These are phyloP conservation scores for Porphyrio hochstetteri DNA, from an alignment of 2,113 vertebrate genomes.

Conservation along the genomic window DNA sequence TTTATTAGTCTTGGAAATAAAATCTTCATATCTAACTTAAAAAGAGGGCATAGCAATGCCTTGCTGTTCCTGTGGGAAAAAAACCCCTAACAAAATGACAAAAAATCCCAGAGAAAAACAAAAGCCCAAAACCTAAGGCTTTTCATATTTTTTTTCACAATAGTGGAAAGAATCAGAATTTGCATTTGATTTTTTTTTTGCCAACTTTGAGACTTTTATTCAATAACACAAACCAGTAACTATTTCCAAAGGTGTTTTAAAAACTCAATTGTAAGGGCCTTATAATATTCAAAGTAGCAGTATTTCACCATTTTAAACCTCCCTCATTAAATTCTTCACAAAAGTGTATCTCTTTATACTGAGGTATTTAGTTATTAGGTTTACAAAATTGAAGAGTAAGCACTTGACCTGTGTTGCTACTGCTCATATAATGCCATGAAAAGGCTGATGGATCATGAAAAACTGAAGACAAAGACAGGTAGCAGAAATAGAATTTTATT, in stretches of 20 bases:
- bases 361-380: not conserved
- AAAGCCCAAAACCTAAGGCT: not conserved
- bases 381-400: not conserved
- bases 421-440: not conserved
- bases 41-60: not conserved
- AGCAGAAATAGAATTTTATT: not conserved
- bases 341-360: not conserved
- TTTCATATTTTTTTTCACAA: not conserved
- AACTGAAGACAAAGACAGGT: not conserved
- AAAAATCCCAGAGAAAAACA: not conserved
- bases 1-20: slow-evolving; percentile 47
- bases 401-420: not conserved
- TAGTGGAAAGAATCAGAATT: slow-evolving; percentile 30
- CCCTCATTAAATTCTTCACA: not conserved
- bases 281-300: not conserved
- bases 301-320: not conserved
- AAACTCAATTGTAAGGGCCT: not conserved
- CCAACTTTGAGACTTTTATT: not conserved
- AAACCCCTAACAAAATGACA: not conserved
- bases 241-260: slow-evolving; percentile 16
- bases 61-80: not conserved
- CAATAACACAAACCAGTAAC: slow-evolving; percentile 1
- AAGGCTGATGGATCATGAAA: not conserved
- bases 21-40: slow-evolving; percentile 41
- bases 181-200: slow-evolving; percentile 37